Evolutionary conservation across 64 coral and sea anemone species (phyloP).

Genomic region (Pachyseris speciosa): DNA sequence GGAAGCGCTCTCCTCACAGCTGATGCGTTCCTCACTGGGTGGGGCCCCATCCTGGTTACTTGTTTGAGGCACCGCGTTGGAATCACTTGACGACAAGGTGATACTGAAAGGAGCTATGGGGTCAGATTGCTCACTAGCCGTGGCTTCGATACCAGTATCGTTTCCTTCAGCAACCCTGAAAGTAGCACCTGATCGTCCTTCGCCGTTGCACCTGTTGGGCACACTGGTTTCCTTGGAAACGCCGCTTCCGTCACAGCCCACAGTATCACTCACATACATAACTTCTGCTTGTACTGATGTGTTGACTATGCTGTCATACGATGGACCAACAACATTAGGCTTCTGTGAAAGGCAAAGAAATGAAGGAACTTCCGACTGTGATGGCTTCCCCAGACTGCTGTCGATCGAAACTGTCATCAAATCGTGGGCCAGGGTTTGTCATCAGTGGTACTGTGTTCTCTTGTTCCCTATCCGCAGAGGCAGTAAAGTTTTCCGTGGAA

Average conservation of each 20-base stretch:
- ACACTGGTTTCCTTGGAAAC: background rate
- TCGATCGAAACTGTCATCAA: conserved; percentile 18
- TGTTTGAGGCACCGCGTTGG: background rate
- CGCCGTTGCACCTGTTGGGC: background rate
- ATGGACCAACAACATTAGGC: background rate
- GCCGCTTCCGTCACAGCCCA: background rate
- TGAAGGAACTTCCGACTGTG: background rate
- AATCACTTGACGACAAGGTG: background rate
- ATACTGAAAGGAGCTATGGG: background rate
- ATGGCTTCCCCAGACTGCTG: background rate
- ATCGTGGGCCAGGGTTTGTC: conserved; percentile 1
- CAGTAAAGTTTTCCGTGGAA: background rate
- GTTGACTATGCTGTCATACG: background rate
- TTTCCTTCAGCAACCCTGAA: background rate
- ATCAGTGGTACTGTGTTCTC: background rate
- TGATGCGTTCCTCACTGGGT: conserved; percentile 3
- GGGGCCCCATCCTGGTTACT: background rate
- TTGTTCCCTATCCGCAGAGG: background rate
- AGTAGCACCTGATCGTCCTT: background rate
- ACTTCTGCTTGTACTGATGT: background rate
- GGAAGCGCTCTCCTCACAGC: background rate
- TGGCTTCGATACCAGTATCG: background rate
- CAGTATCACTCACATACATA: background rate
- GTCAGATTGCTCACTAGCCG: background rate
- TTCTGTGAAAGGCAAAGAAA: background rate